Base-by-base conservation (phyloP, 2,113 vertebrate species). In the Baryphthengus martii region DNA sequence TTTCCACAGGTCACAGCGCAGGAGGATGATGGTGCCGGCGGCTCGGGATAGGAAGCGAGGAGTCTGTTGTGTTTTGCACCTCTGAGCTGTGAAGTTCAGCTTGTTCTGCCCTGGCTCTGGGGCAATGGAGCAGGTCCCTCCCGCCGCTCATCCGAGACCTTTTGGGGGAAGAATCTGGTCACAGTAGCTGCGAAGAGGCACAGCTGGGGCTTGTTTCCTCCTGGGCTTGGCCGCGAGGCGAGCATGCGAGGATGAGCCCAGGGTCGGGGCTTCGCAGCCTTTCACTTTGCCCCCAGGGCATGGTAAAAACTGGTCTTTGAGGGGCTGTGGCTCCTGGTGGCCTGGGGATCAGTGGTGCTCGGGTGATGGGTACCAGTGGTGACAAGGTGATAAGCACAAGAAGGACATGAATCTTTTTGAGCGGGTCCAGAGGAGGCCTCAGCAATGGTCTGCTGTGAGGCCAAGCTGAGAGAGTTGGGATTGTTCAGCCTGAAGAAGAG, bases 131-230 rank as follows among this genome's bases (percentile, higher is more conserved):
- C 73, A 39, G 47, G 17, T 52, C 56, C 42, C 73, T 74, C 84
- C 84, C 3, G 14, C 59, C 2, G n/a, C 73, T 67, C 5, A 1
- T 31, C 76, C 6, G 2, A 42, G 95, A 81, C 42, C 65, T 84
- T 91, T 2, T 24, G 29, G 29, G 84, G 89, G 66, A 61, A 88
- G 28, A 88, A 59, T 65, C 50, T 4, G 45, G 82, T 79, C 84
- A 40, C 45, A 5, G 92, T 82, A 85, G 85, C 71, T 61, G 94
- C 2, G 20, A 83, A 74, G 85, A 94, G 77, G 70, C 89, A 26
- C 96, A 94, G 95, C 92, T 95, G 95, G 92, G 90, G 61, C 65
- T 88, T 66, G 85, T 94, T 89, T 95, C 89, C 65, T 93, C 88
- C 79, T 3, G 1, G 73, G 29, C 77, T 94, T 94, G 90, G 93